Conservation (phyloP, 92 coral and sea anemone genomes). For the Pocillopora grandis region DNA sequence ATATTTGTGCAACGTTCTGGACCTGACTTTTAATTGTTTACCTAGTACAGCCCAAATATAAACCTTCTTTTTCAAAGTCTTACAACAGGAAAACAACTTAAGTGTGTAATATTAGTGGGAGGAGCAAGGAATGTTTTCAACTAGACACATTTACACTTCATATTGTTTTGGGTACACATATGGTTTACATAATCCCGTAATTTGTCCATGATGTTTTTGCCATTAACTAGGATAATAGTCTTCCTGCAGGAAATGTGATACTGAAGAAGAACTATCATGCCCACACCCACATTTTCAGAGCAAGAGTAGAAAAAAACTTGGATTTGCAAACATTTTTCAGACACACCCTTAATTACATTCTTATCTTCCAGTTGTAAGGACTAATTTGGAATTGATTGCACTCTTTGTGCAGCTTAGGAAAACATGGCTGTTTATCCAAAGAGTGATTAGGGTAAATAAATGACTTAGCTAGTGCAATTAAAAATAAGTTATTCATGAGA, state of each 20-base stretch:
- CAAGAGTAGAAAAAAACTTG: constrained; percentile 4
- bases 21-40: neutral
- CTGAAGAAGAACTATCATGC: neutral
- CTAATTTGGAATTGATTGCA: constrained; percentile 36
- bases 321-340: neutral
- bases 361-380: constrained; percentile 42
- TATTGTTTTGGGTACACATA: constrained; percentile 22
- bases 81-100: constrained; percentile 16
- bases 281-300: neutral
- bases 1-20: no score
- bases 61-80: neutral
- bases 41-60: no score
- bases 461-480: constrained; percentile 8
- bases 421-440: constrained; percentile 20
- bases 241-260: neutral
- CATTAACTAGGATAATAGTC: neutral
- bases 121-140: constrained; percentile 15
- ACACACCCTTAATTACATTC: constrained; percentile 27
- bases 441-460: constrained; percentile 17
- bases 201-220: constrained; percentile 28
- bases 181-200: constrained; percentile 11
- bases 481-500: neutral
- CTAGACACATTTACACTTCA: constrained; percentile 35
- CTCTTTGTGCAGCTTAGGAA: constrained; percentile 39
- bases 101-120: constrained; percentile 12